Base-by-base conservation (phyloP, 2,113 vertebrate species). In the Channa argus region DNA sequence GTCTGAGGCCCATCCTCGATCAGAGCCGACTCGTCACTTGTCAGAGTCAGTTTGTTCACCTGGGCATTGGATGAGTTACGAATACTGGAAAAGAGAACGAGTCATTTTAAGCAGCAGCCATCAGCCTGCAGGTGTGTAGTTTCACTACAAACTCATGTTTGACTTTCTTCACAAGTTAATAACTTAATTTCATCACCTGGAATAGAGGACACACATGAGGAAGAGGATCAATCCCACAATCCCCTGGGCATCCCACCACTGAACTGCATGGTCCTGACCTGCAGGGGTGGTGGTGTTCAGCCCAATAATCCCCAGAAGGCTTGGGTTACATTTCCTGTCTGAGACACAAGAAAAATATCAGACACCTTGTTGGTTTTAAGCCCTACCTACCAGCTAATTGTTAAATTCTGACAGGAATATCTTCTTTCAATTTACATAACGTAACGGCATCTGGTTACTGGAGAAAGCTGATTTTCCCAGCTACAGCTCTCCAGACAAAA, bases 181-280 rank as follows among this genome's bases (percentile, higher is more conserved):
- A 24, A 24, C 24, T 24, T 6, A 38, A 14, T 8, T 2, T 46
- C 7, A 73, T 81, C 54, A 99, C 98, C 98, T 99, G 71, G 98
- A 99, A 80, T 99, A 99, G 50, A 99, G 95, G 79, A 99, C 98
- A 93, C 98, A 99, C 79, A 99, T 85, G 71, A 99, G 88, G 90
- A 99, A 99, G 34, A 99, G 92, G 78, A 99, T 87, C 80, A 99
- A 92, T 75, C 98, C 98, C 75, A 99, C 96, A 88, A 99, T 96
- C 49, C 98, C 97, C 85, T 99, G 98, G 15, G 98, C 96, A 55
- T 99, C 98, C 98, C 98, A 99, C 98, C 98, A 99, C 91, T 98
- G 96, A 41, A 98, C 96, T 4, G 95, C 93, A 6, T 94, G 94
- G 51, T 93, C 95, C n/a, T 94, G 94, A 68, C 93, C 81, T 9